These are phyloP conservation scores for Thyatira batis DNA, from an alignment of 2,888 invertebrate species.

Conservation along the genomic window DNA sequence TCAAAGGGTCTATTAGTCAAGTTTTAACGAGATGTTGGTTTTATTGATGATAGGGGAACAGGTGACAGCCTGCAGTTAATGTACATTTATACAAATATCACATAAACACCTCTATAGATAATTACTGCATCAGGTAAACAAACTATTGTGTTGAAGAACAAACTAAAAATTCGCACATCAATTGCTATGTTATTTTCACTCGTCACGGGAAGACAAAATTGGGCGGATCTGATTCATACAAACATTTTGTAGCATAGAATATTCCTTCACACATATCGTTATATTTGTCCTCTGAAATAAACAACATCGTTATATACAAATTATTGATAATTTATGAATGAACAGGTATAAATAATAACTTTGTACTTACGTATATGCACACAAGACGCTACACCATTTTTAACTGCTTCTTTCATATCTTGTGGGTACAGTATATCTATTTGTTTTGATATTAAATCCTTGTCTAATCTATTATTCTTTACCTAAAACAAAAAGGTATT, in stretches of 20 bases:
- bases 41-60: neutral
- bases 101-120: no score
- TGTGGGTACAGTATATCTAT: constrained; percentile 63
- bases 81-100: constrained; percentile 7
- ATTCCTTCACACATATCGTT: constrained; percentile 61
- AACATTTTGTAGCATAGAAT: constrained; percentile 61
- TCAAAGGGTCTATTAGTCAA: neutral
- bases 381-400: constrained; percentile 49
- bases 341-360: neutral
- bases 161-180: no score
- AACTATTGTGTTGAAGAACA: no score
- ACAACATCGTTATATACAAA: constrained; percentile 8
- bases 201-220: constrained; percentile 62
- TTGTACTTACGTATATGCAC: constrained; percentile 60
- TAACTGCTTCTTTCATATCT: constrained; percentile 55
- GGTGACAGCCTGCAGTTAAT: neutral
- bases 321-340: neutral
- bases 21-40: neutral
- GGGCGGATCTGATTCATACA: constrained; percentile 62
- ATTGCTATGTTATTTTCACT: constrained; percentile 16
- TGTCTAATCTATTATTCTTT: constrained; percentile 60
- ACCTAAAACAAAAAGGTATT: constrained; percentile 37
- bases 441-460: constrained; percentile 60
- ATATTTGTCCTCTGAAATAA: constrained; percentile 66
- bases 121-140: no score